Conservation (phyloP, 2,888 invertebrate genomes). For the Nebria brevicollis region DNA sequence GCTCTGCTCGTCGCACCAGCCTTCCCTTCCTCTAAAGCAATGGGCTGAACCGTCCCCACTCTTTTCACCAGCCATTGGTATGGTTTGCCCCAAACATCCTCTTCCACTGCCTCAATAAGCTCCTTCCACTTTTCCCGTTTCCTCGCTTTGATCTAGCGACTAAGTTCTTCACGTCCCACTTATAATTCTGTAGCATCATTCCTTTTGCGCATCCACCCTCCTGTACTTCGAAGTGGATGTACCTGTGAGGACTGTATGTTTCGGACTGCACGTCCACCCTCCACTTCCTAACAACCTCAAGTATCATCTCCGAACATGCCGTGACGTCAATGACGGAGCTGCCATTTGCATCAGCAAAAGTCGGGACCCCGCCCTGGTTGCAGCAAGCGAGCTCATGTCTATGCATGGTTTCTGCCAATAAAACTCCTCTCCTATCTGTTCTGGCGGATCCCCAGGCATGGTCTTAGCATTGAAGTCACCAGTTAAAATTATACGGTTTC, state of each 20-base stretch:
- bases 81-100: constrained; percentile 19
- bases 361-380: background rate
- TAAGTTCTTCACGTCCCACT: background rate
- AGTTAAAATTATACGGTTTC: background rate
- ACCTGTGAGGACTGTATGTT: background rate
- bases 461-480: constrained; percentile 28
- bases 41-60: background rate
- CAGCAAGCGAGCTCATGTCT: background rate
- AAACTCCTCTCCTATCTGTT: constrained; percentile 9
- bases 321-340: constrained; percentile 19
- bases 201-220: background rate
- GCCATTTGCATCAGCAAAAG: constrained; percentile 4
- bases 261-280: constrained; percentile 2
- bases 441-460: constrained; percentile 12
- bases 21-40: background rate
- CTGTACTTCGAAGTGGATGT: background rate
- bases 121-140: constrained; percentile 10
- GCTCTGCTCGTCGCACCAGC: background rate
- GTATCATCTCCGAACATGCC: background rate
- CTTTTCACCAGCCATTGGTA: constrained; percentile 8
- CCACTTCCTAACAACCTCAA: background rate
- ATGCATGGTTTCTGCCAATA: background rate
- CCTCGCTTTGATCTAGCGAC: background rate
- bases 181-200: no score
- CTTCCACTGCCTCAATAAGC: background rate